Percentiles rank a stretch among this genome's conserved stretches.
phyloP scores from a whole-genome alignment of 2,797 vertebrate species.

The Diplodus puntazzo region DNA sequence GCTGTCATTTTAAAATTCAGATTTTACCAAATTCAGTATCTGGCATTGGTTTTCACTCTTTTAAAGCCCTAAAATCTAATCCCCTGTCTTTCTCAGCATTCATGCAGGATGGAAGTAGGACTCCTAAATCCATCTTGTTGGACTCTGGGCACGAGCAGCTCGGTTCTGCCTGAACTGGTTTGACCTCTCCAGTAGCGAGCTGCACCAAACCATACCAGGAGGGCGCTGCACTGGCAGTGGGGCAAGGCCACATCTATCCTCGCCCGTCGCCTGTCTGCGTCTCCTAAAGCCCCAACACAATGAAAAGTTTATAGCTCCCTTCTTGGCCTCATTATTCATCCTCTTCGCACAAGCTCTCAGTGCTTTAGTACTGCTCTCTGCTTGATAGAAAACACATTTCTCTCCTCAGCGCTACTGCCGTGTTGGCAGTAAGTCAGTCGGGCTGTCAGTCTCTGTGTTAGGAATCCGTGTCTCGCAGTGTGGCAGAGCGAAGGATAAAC shows the following conservation, averaged over 20 bases:
- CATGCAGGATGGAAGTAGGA: slow-evolving; percentile 8
- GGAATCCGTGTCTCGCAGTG: slow-evolving; percentile 46
- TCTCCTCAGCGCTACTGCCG: slow-evolving; percentile 48
- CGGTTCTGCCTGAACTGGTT: slow-evolving; percentile 51
- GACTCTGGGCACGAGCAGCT: neutral
- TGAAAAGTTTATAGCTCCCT: slow-evolving; percentile 80
- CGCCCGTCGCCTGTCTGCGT: slow-evolving; percentile 57
- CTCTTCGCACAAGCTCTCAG: slow-evolving; percentile 46
- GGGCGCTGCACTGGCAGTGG: slow-evolving; percentile 46
- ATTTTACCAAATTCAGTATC: slow-evolving; percentile 17
- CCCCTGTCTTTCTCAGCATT: slow-evolving; percentile 28
- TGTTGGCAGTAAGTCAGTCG: slow-evolving; percentile 58
- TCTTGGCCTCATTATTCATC: slow-evolving; percentile 72
- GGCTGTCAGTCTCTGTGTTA: slow-evolving; percentile 52
- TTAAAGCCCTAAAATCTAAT: slow-evolving; percentile 4
- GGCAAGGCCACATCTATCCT: slow-evolving; percentile 58
- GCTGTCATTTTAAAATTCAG: slow-evolving; percentile 23
- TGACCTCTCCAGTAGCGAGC: slow-evolving; percentile 51
- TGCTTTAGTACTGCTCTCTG: slow-evolving; percentile 56
- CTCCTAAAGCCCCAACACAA: slow-evolving; percentile 67
- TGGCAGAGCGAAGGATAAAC: slow-evolving; percentile 46
- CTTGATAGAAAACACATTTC: slow-evolving; percentile 82
- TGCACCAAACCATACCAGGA: slow-evolving; percentile 46
- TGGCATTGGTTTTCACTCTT: slow-evolving; percentile 3
- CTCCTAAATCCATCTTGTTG: slow-evolving; percentile 24